A percentile compares a stretch with the other conserved stretches of the same genome.
Evolutionary conservation across 2,113 vertebrate species (phyloP).

Genomic region (Cathartes aura): DNA sequence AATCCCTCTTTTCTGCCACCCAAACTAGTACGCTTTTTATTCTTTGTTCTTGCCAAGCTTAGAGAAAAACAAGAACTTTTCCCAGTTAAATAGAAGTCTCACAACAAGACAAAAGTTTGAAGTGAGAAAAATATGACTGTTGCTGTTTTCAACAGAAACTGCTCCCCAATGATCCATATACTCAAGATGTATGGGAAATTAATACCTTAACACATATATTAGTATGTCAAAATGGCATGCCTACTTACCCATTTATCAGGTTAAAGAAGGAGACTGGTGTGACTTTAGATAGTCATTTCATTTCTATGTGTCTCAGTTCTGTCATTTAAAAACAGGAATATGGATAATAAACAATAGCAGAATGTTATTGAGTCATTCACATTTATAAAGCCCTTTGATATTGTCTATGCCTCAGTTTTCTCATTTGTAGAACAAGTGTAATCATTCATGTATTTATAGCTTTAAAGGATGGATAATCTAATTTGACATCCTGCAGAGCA

Average conservation of each 20-base stretch:
- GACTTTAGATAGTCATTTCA: constrained; percentile 66
- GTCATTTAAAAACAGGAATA: constrained; percentile 61
- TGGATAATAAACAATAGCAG: constrained; percentile 66
- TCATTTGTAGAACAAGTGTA: constrained; percentile 66
- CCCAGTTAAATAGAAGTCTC: constrained; percentile 2
- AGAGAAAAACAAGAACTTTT: constrained; percentile 40
- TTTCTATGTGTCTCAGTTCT: constrained; percentile 53
- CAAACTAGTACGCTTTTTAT: neutral
- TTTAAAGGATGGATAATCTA: constrained; percentile 62
- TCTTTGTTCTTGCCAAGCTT: neutral
- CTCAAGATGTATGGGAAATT: constrained; percentile 56
- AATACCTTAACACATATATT: constrained; percentile 64
- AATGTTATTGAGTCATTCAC: constrained; percentile 63
- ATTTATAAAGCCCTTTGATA: constrained; percentile 62
- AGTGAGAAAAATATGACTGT: constrained; percentile 53
- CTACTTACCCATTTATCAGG: constrained; percentile 60
- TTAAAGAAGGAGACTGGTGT: constrained; percentile 68
- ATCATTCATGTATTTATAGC: constrained; percentile 66
- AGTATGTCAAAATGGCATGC: constrained; percentile 56
- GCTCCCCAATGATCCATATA: constrained; percentile 59
- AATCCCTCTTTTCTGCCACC: neutral
- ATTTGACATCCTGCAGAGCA: constrained; percentile 49
- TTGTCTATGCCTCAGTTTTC: constrained; percentile 63
- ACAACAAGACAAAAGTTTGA: constrained; percentile 40
- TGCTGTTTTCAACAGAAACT: constrained; percentile 65